A percentile compares a stretch with the other conserved stretches of the same genome.
These are phyloP conservation scores for Polypedilum pembai DNA, from an alignment of 1,140 invertebrate genomes.

Conservation along the genomic window DNA sequence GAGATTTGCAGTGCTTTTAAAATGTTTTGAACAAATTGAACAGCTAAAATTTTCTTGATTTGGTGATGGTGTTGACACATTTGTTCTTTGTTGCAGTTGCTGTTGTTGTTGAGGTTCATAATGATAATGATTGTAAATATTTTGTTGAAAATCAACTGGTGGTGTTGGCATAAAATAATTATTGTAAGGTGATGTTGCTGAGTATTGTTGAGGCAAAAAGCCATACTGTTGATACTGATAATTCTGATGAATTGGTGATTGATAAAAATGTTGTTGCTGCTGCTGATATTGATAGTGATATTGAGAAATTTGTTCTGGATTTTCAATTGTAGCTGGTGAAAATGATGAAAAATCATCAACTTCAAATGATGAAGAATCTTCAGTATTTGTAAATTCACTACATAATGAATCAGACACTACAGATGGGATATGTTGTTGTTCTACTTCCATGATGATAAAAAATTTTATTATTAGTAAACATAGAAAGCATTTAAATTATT, in stretches of 20 bases:
- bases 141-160: neutral
- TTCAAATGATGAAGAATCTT: too few relatives aligned
- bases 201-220: neutral
- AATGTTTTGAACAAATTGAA: neutral
- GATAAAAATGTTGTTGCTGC: neutral
- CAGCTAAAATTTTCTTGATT: neutral
- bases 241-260: neutral
- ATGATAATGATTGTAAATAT: neutral
- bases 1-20: neutral
- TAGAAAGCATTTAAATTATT: too few relatives aligned
- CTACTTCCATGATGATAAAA: too few relatives aligned
- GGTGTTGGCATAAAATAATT: neutral
- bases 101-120: neutral
- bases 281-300: neutral
- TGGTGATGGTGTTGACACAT: neutral
- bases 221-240: neutral
- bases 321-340: neutral
- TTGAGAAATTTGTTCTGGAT: neutral
- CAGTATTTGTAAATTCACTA: too few relatives aligned
- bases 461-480: too few relatives aligned
- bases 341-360: neutral
- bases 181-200: neutral
- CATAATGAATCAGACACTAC: too few relatives aligned
- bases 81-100: neutral
- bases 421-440: too few relatives aligned